Conservation (phyloP, 2,113 vertebrate species). For the Delphinus delphis region DNA sequence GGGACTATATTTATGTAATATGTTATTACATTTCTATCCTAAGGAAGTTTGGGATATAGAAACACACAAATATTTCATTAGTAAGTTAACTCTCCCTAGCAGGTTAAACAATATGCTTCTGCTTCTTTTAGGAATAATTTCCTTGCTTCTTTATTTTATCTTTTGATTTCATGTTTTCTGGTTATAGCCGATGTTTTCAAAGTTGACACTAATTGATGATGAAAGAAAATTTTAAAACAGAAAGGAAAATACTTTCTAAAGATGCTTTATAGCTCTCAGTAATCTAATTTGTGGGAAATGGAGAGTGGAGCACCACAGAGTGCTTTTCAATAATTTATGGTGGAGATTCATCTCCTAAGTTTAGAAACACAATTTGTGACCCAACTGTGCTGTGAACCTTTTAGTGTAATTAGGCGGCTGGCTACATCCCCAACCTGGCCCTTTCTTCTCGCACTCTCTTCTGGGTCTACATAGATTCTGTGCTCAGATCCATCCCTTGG, state of each 20-base stretch:
- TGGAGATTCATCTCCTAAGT: constrained; percentile 58
- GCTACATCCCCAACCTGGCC: neutral
- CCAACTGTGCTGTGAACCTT: constrained; percentile 61
- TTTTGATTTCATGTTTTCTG: constrained; percentile 7
- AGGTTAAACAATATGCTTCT: neutral
- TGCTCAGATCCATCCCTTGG: neutral
- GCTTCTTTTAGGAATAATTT: constrained; percentile 22
- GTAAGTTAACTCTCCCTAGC: neutral
- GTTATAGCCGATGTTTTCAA: constrained; percentile 35
- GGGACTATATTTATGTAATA: neutral
- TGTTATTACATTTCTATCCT: neutral
- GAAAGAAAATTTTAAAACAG: constrained; percentile 49
- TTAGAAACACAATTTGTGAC: constrained; percentile 70
- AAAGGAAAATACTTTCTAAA: constrained; percentile 62
- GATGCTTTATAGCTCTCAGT: constrained; percentile 32
- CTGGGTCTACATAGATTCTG: neutral
- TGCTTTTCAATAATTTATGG: constrained; percentile 71
- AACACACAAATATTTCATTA: neutral
- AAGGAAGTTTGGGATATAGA: neutral
- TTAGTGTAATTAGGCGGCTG: constrained; percentile 59
- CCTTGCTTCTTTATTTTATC: neutral
- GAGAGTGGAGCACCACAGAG: constrained; percentile 36
- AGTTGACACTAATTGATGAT: constrained; percentile 49
- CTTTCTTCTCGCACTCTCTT: neutral
- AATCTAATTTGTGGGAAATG: constrained; percentile 64